These are phyloP conservation scores for Dorcus parallelipipedus DNA, from an alignment of 2,888 invertebrate species.

Conservation along the genomic window DNA sequence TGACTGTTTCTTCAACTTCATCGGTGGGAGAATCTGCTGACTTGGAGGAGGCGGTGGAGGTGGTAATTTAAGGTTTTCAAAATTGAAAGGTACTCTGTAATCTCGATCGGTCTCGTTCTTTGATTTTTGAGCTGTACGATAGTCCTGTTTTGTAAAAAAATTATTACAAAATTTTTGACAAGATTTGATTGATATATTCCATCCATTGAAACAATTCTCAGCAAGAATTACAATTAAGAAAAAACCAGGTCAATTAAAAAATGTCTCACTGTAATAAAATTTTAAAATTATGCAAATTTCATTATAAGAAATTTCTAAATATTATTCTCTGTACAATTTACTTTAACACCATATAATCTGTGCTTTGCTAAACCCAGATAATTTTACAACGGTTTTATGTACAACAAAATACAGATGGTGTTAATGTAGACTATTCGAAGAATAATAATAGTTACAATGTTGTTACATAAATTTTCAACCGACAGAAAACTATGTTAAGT, in stretches of 20 bases:
- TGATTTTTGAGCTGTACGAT: constrained; percentile 24
- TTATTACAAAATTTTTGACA: constrained; percentile 6
- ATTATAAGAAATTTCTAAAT: too few relatives aligned
- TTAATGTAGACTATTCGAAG: too few relatives aligned
- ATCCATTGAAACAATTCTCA: background rate
- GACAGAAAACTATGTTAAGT: background rate
- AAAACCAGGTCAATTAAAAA: background rate
- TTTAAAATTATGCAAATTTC: too few relatives aligned
- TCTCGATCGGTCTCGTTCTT: constrained; percentile 37
- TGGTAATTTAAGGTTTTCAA: constrained; percentile 41
- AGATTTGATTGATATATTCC: background rate
- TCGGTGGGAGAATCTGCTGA: constrained; percentile 7
- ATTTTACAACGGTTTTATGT: too few relatives aligned
- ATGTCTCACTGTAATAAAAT: too few relatives aligned
- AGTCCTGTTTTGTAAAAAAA: constrained; percentile 31
- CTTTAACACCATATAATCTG: too few relatives aligned
- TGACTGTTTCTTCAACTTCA: constrained; percentile 22
- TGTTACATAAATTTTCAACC: background rate
- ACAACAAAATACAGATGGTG: too few relatives aligned
- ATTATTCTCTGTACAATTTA: too few relatives aligned
- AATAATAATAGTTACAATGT: background rate
- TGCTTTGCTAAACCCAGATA: too few relatives aligned
- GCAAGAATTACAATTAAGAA: background rate
- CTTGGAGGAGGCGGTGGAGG: constrained; percentile 54
- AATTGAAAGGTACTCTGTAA: constrained; percentile 40